These are phyloP conservation scores for Latrodectus hesperus DNA, from an alignment of 2,888 invertebrate species.

Conservation along the genomic window DNA sequence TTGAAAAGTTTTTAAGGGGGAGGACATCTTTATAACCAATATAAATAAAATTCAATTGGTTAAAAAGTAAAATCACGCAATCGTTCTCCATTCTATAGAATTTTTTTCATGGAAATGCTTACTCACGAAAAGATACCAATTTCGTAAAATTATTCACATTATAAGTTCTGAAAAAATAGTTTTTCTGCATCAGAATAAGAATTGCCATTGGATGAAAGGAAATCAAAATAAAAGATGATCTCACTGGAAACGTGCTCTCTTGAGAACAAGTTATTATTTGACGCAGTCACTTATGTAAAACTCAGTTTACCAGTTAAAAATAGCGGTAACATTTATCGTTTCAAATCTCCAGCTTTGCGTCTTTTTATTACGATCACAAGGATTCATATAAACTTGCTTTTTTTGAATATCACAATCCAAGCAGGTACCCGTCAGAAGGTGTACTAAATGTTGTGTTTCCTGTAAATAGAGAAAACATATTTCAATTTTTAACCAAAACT, in stretches of 20 bases:
- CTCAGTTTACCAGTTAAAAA: slow-evolving; percentile 71
- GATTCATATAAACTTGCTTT: slow-evolving; percentile 82
- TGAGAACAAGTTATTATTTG: background rate
- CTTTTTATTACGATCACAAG: slow-evolving; percentile 78
- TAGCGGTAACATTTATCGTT: slow-evolving; percentile 73
- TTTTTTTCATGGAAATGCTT: no score
- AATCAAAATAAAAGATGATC: slow-evolving; percentile 36
- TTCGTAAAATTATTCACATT: background rate
- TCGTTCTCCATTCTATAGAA: no score
- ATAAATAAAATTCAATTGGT: no score
- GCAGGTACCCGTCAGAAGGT: slow-evolving; percentile 86
- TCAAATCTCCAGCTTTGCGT: slow-evolving; percentile 88
- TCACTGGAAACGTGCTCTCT: slow-evolving; percentile 18
- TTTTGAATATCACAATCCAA: slow-evolving; percentile 83
- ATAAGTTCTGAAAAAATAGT: slow-evolving; percentile 42
- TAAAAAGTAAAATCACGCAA: no score
- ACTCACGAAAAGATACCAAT: no score
- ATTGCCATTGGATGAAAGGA: background rate
- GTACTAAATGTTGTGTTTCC: slow-evolving; percentile 83
- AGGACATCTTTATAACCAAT: no score
- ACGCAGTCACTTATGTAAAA: background rate
- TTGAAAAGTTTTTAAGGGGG: no score
- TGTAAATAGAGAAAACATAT: slow-evolving; percentile 73
- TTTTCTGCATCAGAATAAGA: slow-evolving; percentile 17
- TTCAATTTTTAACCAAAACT: no score